Evolutionary conservation across 2,797 vertebrate species (phyloP).

Genomic region (Uromys caudimaculatus): DNA sequence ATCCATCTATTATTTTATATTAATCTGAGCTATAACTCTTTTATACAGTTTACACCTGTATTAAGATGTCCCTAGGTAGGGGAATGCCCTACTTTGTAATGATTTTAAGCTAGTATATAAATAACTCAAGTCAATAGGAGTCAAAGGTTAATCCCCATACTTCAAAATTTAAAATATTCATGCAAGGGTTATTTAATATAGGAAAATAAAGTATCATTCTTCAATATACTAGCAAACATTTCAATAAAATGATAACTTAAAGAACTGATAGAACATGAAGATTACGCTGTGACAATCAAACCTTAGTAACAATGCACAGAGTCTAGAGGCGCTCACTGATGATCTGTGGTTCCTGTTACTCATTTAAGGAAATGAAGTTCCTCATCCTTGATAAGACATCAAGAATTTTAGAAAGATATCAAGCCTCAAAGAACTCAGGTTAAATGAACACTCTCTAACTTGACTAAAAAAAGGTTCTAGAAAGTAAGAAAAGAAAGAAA

Average conservation of each 20-base stretch:
- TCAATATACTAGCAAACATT: neutral
- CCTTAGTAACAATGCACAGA: neutral
- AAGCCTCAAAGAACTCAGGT: neutral
- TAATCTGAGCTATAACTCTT: neutral
- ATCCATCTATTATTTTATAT: neutral
- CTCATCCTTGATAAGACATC: neutral
- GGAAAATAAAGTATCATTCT: neutral
- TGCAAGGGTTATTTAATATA: neutral
- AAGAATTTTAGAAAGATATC: neutral
- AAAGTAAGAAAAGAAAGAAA: neutral
- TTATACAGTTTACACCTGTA: neutral
- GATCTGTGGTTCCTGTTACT: neutral
- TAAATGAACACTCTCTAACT: neutral
- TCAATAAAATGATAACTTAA: neutral
- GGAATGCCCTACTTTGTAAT: neutral
- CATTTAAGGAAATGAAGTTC: neutral
- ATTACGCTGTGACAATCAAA: neutral
- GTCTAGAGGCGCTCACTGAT: neutral
- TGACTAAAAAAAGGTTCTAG: neutral
- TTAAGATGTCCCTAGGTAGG: rapidly evolving
- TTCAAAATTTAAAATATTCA: neutral
- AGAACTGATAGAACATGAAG: neutral
- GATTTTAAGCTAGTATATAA: neutral
- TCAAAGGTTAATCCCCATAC: neutral
- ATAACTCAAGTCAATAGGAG: neutral